A percentile compares a stretch with the other conserved stretches of the same genome.
These are phyloP conservation scores for Borostomias antarcticus DNA, from an alignment of 2,797 vertebrate species.

Conservation along the genomic window DNA sequence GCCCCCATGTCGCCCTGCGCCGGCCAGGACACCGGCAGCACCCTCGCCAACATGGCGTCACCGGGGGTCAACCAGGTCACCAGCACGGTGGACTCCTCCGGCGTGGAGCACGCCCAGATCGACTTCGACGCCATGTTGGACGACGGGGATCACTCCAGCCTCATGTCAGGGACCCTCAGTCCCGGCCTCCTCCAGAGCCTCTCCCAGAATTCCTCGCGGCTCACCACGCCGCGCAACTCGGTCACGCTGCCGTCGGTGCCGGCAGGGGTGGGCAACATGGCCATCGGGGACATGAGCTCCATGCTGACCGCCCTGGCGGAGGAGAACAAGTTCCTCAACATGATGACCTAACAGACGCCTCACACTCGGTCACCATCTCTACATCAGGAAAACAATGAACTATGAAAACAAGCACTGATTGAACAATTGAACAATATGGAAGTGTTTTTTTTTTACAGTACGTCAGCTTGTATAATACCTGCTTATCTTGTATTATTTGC, in stretches of 20 bases:
- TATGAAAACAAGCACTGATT: conserved; percentile 72
- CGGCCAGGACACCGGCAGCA: conserved; percentile 56
- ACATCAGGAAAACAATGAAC: conserved; percentile 59
- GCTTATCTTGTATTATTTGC: conserved; percentile 62
- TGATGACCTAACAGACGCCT: conserved; percentile 86
- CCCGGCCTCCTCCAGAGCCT: conserved; percentile 94
- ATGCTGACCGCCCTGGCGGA: conserved; percentile 97
- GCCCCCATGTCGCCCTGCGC: conserved; percentile 71
- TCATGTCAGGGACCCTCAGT: conserved; percentile 94
- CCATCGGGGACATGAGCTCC: conserved; percentile 98
- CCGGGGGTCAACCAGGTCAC: conserved; percentile 93
- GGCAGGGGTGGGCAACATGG: conserved; percentile 95
- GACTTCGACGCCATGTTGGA: conserved; percentile 98
- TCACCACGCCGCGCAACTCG: conserved; percentile 96
- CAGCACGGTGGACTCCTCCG: conserved; percentile 90
- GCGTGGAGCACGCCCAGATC: conserved; percentile 86
- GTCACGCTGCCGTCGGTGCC: conserved; percentile 90
- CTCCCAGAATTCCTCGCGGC: conserved; percentile 95
- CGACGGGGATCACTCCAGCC: conserved; percentile 94
- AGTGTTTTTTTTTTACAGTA: conserved; percentile 26
- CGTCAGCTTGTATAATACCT: conserved; percentile 42
- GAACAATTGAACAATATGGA: conserved; percentile 47
- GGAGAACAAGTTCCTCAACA: conserved; percentile 96
- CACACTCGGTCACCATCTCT: conserved; percentile 31
- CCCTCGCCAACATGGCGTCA: conserved; percentile 81